Evolutionary conservation across 2,797 vertebrate genomes (phyloP), one percentile per base, ranked within the genome.

Genomic region (Anas capensis): DNA sequence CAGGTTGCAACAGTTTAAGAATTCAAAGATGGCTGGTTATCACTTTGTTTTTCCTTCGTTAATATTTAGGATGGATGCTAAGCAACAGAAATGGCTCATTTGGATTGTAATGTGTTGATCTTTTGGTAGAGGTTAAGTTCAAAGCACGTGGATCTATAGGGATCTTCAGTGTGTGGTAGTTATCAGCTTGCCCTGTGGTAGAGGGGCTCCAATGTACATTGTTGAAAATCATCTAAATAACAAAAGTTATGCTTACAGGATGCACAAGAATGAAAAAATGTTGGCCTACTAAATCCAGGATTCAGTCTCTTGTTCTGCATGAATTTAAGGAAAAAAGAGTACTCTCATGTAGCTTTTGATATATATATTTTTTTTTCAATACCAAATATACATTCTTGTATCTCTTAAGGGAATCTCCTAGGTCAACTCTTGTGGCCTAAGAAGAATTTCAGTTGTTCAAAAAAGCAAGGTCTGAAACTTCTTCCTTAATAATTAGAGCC

Each of bases 401-500:
- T 51, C 13, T 78, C 42, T 48, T 33, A 57, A 53, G 33, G 72
- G 58, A 86, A 18, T 2, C 15, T 20, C 26, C 31, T 18, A 27
- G 56, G 56, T 80, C 20, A 60, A 8, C 40, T 79, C 91, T 86
- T 88, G 33, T 84, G 58, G 51, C 51, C 58, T 49, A 61, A 48
- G 53, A 73, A n/a, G 24, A 76, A 82, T 83, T 70, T 86, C 44
- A 54, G 0, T 86, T 93, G 14, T 48, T 93, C 78, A 54, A 48
- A 86, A 94, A 62, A 66, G 42, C 71, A 76, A 0, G 0, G 18
- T n/a, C 82, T 77, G 51, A 91, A 94, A 66, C 3, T 51, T 91
- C 44, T 93, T 34, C 19, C 24, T 49, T 88, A 68, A 57, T 82
- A 88, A 82, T 53, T 92, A 20, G 71, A 88, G 44, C 33, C 54